Evolutionary conservation across 1,140 invertebrate species (phyloP).

Genomic region (Drosophila malerkotliana): DNA sequence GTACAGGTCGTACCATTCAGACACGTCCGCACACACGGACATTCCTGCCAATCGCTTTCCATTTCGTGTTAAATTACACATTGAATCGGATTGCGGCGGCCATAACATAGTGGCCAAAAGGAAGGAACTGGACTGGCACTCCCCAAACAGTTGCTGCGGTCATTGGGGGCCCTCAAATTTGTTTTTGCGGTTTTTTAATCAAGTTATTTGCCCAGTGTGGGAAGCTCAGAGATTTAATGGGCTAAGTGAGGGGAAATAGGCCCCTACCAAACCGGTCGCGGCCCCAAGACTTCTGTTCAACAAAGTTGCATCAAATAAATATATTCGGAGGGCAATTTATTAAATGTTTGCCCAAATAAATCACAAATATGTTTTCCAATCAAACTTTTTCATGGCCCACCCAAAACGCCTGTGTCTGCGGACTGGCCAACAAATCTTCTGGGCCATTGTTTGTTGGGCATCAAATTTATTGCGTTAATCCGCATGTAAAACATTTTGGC

Average conservation of each 20-base stretch:
- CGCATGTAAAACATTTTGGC: slow-evolving; percentile 75
- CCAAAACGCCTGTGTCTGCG: slow-evolving; percentile 7
- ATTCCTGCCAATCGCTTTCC: slow-evolving; percentile 71
- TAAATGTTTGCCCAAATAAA: slow-evolving; percentile 80
- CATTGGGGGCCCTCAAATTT: slow-evolving; percentile 65
- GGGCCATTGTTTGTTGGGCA: slow-evolving; percentile 42
- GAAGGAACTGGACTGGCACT: slow-evolving; percentile 17
- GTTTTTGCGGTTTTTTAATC: slow-evolving; percentile 82
- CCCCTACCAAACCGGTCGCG: not conserved
- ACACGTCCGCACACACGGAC: slow-evolving; percentile 24
- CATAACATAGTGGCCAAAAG: slow-evolving; percentile 67
- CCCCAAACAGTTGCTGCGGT: slow-evolving; percentile 41
- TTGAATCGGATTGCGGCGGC: slow-evolving; percentile 78
- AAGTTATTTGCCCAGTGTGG: slow-evolving; percentile 68
- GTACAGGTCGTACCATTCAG: slow-evolving; percentile 47
- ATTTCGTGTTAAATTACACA: slow-evolving; percentile 82
- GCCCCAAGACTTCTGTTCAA: slow-evolving; percentile 43
- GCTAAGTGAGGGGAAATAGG: not conserved
- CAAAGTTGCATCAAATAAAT: slow-evolving; percentile 68
- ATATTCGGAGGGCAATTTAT: slow-evolving; percentile 69
- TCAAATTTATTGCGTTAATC: slow-evolving; percentile 81
- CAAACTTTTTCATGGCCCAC: slow-evolving; percentile 50
- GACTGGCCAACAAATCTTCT: slow-evolving; percentile 46
- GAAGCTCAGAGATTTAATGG: slow-evolving; percentile 18
- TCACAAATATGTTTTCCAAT: slow-evolving; percentile 79